phyloP scores from a whole-genome alignment of 2,888 invertebrate genomes.

The Neoitamus cyanurus region DNA sequence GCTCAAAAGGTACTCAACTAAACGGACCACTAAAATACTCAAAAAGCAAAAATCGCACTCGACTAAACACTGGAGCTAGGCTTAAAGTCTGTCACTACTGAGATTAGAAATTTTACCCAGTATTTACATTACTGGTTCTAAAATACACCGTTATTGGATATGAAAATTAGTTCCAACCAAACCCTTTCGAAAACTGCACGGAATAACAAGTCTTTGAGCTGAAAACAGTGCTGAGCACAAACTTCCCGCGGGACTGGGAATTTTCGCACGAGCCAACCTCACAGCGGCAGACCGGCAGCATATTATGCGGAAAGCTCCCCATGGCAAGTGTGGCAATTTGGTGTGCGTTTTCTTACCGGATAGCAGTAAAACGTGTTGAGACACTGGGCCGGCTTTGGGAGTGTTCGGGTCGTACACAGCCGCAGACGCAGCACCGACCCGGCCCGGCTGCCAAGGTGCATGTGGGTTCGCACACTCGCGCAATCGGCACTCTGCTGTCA shows the following conservation, averaged over 20 bases:
- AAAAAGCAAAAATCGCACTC: no score
- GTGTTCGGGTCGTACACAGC: not conserved
- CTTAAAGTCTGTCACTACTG: no score
- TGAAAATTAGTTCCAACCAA: no score
- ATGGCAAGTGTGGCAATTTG: not conserved
- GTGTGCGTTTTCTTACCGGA: slow-evolving; percentile 9
- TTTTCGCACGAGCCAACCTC: not conserved
- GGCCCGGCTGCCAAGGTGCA: not conserved
- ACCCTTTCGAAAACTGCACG: not conserved
- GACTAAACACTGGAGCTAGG: no score
- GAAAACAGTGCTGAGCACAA: not conserved
- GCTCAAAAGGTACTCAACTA: no score
- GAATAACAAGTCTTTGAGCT: not conserved
- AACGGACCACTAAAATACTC: no score
- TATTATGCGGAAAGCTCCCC: not conserved
- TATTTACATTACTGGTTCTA: no score
- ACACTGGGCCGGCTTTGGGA: not conserved
- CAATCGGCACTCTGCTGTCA: slow-evolving; percentile 48
- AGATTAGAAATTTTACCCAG: no score
- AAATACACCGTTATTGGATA: no score
- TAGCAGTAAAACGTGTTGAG: not conserved
- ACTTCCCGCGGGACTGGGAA: not conserved
- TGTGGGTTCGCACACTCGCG: slow-evolving; percentile 17
- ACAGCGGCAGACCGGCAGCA: not conserved
- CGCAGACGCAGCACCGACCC: not conserved